Conservation (phyloP, 2,888 invertebrate species). For the Rotaria sp. region DNA sequence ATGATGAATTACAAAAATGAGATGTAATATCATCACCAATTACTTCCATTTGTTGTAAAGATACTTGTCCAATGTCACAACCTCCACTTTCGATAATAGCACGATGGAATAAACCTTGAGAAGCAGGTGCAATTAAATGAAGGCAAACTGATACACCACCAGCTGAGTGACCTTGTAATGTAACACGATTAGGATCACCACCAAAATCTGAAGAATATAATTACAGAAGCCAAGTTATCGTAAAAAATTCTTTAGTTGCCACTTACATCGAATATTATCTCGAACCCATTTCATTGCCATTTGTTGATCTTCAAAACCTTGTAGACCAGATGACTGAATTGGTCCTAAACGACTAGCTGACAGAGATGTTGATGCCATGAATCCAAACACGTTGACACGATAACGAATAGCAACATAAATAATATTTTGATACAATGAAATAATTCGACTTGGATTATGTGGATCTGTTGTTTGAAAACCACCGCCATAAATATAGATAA, state of each 20-base stretch:
- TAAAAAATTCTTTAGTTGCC: not conserved
- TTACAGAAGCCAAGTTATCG: too few species aligned
- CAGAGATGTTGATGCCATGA: not conserved
- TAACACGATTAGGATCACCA: not conserved
- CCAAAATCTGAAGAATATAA: not conserved
- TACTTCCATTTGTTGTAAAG: not conserved
- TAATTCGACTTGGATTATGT: not conserved
- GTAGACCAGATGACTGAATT: not conserved
- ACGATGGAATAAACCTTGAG: not conserved
- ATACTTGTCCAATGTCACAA: not conserved
- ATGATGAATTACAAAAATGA: not conserved
- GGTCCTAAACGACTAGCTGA: not conserved
- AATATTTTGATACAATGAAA: not conserved
- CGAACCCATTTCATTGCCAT: not conserved
- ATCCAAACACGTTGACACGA: not conserved
- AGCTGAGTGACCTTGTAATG: not conserved
- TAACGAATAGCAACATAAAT: slow-evolving; percentile 1
- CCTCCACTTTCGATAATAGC: not conserved
- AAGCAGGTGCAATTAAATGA: not conserved
- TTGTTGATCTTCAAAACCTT: slow-evolving; percentile 22
- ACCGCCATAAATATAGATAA: slow-evolving; percentile 58
- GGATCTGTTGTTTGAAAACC: slow-evolving; percentile 48
- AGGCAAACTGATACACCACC: not conserved
- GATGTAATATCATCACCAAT: not conserved
- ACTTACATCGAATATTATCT: not conserved